These are phyloP conservation scores for Acanthosepion esculentum DNA, from an alignment of 2,888 invertebrate species.

Conservation along the genomic window DNA sequence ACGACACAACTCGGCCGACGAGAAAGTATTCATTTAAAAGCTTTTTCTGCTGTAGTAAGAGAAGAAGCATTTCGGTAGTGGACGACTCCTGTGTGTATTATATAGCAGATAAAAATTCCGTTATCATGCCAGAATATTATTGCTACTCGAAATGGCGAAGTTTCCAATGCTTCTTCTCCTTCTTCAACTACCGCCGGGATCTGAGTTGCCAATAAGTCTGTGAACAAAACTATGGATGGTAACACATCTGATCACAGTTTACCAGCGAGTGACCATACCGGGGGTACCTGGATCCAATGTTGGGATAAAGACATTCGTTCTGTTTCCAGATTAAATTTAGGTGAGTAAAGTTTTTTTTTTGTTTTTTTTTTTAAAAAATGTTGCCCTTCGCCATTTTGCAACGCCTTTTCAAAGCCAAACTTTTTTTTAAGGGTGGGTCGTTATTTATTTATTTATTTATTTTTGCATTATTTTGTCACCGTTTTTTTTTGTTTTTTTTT, in stretches of 20 bases:
- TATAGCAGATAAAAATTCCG: not conserved
- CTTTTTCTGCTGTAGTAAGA: not conserved
- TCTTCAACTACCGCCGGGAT: conserved; percentile 24
- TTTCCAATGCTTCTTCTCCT: conserved; percentile 37
- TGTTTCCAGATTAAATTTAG: conserved; percentile 58
- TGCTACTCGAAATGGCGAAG: conserved; percentile 2
- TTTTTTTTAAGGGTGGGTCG: conserved; percentile 18
- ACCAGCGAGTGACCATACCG: conserved; percentile 62
- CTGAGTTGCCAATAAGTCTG: not conserved
- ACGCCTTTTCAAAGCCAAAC: not conserved
- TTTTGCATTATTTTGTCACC: not conserved
- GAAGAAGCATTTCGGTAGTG: not conserved
- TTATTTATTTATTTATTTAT: not conserved
- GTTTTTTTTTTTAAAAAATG: not conserved
- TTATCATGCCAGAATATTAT: not conserved
- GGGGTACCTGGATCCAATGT: conserved; percentile 61
- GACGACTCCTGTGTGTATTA: not conserved
- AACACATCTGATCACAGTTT: conserved; percentile 63
- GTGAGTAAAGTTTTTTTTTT: conserved; percentile 52
- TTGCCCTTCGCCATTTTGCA: conserved; percentile 18
- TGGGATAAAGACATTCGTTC: conserved; percentile 63
- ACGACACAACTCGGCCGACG: not conserved
- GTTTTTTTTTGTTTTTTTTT: no score
- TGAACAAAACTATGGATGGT: conserved; percentile 42
- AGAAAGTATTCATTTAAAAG: not conserved